Percentiles rank a stretch among this genome's conserved stretches.
Conservation (phyloP, 2,888 invertebrate genomes). For the Aelia acuminata region DNA sequence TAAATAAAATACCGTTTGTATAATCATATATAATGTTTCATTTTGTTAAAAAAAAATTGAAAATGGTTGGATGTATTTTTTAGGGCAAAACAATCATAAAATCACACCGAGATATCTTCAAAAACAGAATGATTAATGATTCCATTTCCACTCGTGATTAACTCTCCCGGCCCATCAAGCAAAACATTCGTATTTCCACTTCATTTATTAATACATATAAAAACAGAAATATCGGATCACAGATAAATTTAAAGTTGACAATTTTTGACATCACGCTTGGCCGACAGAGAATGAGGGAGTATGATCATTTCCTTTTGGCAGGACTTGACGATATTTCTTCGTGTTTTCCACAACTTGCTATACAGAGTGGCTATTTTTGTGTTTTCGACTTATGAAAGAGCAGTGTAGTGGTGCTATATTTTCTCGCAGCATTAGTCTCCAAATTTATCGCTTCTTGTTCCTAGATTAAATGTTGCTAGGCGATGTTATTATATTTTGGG, state of each 20-base stretch:
- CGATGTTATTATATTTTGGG: not conserved
- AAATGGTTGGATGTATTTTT: too few species aligned
- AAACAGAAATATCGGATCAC: slow-evolving; percentile 17
- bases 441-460: not conserved
- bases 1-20: not conserved
- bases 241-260: not conserved
- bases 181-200: not conserved
- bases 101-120: not conserved
- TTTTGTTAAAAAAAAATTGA: too few species aligned
- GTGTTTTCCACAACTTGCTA: slow-evolving; percentile 12
- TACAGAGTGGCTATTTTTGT: not conserved
- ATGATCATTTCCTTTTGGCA: not conserved
- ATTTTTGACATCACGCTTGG: not conserved
- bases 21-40: too few species aligned
- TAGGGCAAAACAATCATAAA: not conserved
- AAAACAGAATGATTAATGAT: not conserved
- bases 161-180: not conserved
- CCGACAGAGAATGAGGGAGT: not conserved
- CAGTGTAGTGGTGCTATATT: not conserved
- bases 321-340: slow-evolving; percentile 18
- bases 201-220: not conserved
- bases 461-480: not conserved
- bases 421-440: not conserved
- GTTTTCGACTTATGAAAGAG: not conserved
- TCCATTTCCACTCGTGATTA: not conserved